Evolutionary conservation across 1,140 invertebrate genomes (phyloP), one percentile per base, ranked within the genome.

Genomic region (Asbolus verrucosus): DNA sequence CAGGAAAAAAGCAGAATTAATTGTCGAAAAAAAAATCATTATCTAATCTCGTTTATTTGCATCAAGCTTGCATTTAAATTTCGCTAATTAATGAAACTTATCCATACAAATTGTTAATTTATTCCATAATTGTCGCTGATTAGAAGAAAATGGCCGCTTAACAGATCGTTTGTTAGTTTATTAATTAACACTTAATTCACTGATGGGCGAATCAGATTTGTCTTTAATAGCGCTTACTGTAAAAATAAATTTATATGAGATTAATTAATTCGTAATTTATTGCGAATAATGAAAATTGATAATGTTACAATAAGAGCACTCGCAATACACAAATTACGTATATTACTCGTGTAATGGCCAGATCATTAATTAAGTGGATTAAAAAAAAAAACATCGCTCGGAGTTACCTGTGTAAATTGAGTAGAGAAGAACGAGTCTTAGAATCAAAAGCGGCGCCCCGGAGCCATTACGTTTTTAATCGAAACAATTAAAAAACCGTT

Each of bases 401-500:
- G 21, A 9, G 41, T 3, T 27, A 3, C 3, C 24, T 27, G n/a
- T 16, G 16, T n/a, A n/a, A n/a, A n/a, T n/a, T n/a, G 9, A 16
- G 2, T 18, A 46, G 19, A 46, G 1, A 16, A 46, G 5, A 6
- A 46, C 15, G 41, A 46, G 8, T 19, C n/a, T n/a, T n/a, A n/a
- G 41, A 46, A 46, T 46, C 41, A 46, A 46, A 46, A 46, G 41
- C 46, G 21, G 46, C 19, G 46, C 46, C 46, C 46, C 14, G 19
- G 9, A 27, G 46, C 21, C 3, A 27, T 5, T n/a, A 27, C 3
- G 27, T 54, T 54, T 54, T 54, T 54, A 54, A 54, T 54, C 46
- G 46, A 54, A 54, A 54, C 46, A 54, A 54, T 54, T 54, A 54
- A 54, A 54, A 54, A 54, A 54, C 18, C 46, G 46, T 54, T 54